These are phyloP conservation scores for Illadopsis cleaveri DNA, from an alignment of 2,113 vertebrate species.

Conservation along the genomic window DNA sequence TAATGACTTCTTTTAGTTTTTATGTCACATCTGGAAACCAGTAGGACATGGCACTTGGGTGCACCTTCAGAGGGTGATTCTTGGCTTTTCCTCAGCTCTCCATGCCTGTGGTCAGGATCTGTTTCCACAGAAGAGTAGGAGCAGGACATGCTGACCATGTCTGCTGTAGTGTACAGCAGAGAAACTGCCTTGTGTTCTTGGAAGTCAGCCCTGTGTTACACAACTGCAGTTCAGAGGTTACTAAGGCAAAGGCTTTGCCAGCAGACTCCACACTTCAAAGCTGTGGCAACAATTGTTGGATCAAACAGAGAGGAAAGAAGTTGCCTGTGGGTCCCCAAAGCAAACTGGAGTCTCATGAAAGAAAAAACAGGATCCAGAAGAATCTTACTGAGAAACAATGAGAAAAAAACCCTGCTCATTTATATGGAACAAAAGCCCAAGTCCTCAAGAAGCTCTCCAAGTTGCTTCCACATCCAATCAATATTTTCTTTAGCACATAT, in stretches of 20 bases:
- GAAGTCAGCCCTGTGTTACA: not conserved
- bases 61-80: not conserved
- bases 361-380: slow-evolving; percentile 43
- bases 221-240: slow-evolving; percentile 26
- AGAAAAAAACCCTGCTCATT: not conserved
- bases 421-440: slow-evolving; percentile 13
- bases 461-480: slow-evolving; percentile 31
- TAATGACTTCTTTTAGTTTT: not conserved
- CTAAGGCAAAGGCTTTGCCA: slow-evolving; percentile 24
- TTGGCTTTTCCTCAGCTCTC: not conserved
- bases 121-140: not conserved
- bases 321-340: slow-evolving; percentile 10
- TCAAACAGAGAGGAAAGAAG: slow-evolving; percentile 49
- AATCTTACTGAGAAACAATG: slow-evolving; percentile 23
- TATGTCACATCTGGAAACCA: not conserved
- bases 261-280: slow-evolving; percentile 49
- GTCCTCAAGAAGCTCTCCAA: slow-evolving; percentile 38
- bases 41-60: not conserved
- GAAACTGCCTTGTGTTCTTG: not conserved
- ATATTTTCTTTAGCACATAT: slow-evolving; percentile 56
- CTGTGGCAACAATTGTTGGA: slow-evolving; percentile 37
- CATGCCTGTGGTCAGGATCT: not conserved
- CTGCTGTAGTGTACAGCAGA: not conserved
- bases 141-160: not conserved
- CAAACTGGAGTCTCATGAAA: slow-evolving; percentile 8